Evolutionary conservation across 2,113 vertebrate genomes (phyloP).

Genomic region (Henicopernis longicauda): DNA sequence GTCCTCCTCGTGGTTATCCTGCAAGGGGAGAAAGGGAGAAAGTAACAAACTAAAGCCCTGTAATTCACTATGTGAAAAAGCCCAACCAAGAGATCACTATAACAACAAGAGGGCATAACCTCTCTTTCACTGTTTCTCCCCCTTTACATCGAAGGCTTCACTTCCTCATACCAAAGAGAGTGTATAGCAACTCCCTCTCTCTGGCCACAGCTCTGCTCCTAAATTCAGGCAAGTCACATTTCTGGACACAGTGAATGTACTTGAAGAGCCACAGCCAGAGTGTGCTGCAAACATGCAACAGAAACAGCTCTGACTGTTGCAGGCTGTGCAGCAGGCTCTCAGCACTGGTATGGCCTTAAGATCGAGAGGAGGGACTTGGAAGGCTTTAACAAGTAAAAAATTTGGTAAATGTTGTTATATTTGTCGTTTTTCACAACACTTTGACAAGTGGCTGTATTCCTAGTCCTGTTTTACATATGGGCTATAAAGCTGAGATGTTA

Average conservation of each 20-base stretch:
- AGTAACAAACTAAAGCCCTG: neutral
- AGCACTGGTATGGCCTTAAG: neutral
- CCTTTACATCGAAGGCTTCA: rapidly evolving
- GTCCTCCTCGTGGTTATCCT: conserved; percentile 98
- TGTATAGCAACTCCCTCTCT: neutral
- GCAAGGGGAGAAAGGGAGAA: neutral
- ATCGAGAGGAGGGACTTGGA: neutral
- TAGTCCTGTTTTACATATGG: neutral
- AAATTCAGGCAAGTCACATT: neutral
- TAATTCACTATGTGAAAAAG: neutral
- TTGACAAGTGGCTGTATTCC: neutral
- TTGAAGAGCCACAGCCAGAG: neutral
- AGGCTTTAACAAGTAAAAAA: neutral
- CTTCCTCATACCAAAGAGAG: neutral
- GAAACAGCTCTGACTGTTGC: neutral
- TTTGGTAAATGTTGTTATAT: neutral
- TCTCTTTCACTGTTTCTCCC: neutral
- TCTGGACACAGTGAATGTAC: neutral
- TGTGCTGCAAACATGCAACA: neutral
- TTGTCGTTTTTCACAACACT: neutral
- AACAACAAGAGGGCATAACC: neutral
- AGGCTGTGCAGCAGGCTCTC: neutral
- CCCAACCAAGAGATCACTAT: neutral
- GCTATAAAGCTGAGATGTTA: neutral
- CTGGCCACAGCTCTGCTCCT: neutral